Evolutionary conservation across 2,113 vertebrate genomes (phyloP).

Genomic region (Oreochromis spilurus): DNA sequence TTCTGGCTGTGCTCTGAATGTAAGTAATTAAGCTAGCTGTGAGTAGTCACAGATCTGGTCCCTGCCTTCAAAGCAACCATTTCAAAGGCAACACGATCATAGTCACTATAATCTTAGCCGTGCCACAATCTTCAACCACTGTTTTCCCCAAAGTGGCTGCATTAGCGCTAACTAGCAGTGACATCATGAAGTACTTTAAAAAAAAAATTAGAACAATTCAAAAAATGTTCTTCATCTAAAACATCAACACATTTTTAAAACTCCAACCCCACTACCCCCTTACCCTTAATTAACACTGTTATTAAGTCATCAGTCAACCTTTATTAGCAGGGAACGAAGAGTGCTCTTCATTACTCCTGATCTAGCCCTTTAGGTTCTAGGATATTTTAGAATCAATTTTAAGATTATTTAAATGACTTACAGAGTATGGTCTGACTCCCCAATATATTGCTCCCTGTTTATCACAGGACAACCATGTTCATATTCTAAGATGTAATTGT

Average conservation of each 20-base stretch:
- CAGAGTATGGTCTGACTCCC: not conserved
- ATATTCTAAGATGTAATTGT: not conserved
- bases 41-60: not conserved
- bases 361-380: rapidly evolving
- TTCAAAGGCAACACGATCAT: not conserved
- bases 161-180: not conserved
- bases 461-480: not conserved
- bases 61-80: not conserved
- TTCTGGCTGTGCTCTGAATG: not conserved
- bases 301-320: not conserved
- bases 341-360: not conserved
- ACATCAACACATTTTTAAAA: not conserved
- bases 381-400: not conserved
- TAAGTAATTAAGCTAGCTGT: not conserved
- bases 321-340: not conserved
- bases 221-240: not conserved
- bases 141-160: not conserved
- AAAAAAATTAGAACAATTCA: not conserved
- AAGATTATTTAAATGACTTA: not conserved
- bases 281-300: not conserved
- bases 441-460: rapidly evolving
- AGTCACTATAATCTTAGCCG: not conserved
- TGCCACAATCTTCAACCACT: not conserved
- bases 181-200: not conserved
- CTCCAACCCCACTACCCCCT: not conserved